A percentile compares a stretch with the other conserved stretches of the same genome.
Conservation (phyloP, 2,797 vertebrate genomes). For the Uromys caudimaculatus region DNA sequence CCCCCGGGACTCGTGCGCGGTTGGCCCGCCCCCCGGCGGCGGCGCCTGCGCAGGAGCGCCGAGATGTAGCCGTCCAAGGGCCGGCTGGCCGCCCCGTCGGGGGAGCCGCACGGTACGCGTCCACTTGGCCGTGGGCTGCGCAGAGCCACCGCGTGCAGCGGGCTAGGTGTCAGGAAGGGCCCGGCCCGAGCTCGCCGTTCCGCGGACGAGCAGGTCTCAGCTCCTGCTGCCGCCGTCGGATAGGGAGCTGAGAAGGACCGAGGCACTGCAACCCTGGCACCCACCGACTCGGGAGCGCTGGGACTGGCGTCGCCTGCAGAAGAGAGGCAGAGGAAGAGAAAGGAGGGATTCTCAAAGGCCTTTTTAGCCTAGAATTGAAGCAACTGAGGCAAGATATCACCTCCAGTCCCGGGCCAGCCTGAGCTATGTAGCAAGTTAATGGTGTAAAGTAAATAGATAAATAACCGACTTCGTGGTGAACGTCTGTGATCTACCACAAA, state of each 20-base stretch:
- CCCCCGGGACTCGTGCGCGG: conserved; percentile 89
- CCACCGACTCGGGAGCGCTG: conserved; percentile 82
- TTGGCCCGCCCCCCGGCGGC: conserved; percentile 86
- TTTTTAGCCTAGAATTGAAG: not conserved
- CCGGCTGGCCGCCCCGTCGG: conserved; percentile 66
- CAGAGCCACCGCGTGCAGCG: conserved; percentile 84
- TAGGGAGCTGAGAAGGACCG: conserved; percentile 94
- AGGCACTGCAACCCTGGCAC: conserved; percentile 86
- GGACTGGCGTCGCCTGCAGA: conserved; percentile 79
- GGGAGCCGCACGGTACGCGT: conserved; percentile 16
- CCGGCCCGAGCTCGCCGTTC: conserved; percentile 73
- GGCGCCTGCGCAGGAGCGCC: conserved; percentile 90
- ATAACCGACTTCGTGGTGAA: not conserved
- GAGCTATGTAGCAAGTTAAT: not conserved
- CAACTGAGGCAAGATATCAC: not conserved
- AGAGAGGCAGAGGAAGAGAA: conserved; percentile 43
- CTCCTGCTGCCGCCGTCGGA: conserved; percentile 87
- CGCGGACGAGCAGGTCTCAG: conserved; percentile 70
- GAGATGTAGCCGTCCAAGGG: conserved; percentile 91
- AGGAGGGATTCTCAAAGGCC: not conserved
- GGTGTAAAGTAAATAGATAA: not conserved
- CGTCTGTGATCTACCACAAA: not conserved
- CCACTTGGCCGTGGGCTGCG: conserved; percentile 80
- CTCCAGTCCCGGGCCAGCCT: not conserved
- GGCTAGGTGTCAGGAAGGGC: conserved; percentile 84